Evolutionary conservation across 2,113 vertebrate species (phyloP), one percentile per base, ranked within the genome.

Genomic region (Osmerus eperlanus): DNA sequence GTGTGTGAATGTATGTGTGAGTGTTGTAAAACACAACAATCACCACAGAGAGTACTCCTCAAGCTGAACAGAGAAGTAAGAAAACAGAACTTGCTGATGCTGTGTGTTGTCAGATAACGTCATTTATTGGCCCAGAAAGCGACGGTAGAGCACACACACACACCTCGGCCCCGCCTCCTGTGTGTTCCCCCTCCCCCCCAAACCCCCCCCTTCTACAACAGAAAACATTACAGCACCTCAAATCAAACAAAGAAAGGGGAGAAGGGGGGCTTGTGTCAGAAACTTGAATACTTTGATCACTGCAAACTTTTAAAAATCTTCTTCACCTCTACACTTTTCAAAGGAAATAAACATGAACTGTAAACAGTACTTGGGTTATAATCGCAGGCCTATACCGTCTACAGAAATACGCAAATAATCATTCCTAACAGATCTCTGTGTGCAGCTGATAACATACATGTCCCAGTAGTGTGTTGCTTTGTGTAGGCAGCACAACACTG

Each of bases 211-310:
- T 66, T 68, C 61, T 72, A 4, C 28, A 63, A 62, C 58, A 3
- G 65, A 59, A 47, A 68, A 76, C 71, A 19, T 54, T 51, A 63
- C n/a, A 83, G 70, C 71, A 77, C 56, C 83, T 78, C 79, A 58
- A 75, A 75, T 78, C 23, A 14, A 84, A 47, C 41, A 47, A 47
- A 12, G 41, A 47, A 47, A 47, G 41, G 9, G 41, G 41, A 47
- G 41, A 12, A 12, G 41, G 41, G 41, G 41, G 41, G 41, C 41
- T 47, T 12, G 41, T 47, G 41, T 47, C 41, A 47, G 41, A 47
- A 92, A 91, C 81, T 85, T 79, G 81, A 91, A 91, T 90, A 92
- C 89, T 90, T 89, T 83, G 79, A 87, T 90, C 89, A 92, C 89
- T 87, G 88, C 87, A 90, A 91, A 90, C 90, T 73, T 79, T 74